These are phyloP conservation scores for Caenorhabditis angaria DNA, from an alignment of 2,888 invertebrate species.

Conservation along the genomic window DNA sequence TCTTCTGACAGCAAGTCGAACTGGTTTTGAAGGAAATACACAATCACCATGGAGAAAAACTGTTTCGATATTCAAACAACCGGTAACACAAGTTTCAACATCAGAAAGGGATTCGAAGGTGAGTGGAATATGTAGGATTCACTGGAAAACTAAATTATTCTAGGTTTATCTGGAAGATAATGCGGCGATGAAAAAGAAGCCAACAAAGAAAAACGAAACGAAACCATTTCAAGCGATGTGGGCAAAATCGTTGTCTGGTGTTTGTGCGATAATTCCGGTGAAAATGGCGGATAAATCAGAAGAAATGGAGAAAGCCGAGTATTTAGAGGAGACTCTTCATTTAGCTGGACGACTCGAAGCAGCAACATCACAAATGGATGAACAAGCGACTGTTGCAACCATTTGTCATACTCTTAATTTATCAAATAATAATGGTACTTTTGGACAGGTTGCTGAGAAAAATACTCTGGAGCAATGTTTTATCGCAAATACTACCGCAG, in stretches of 20 bases:
- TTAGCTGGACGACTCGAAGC: conserved; percentile 20
- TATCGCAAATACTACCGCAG: conserved; percentile 25
- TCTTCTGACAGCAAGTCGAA: conserved; percentile 9
- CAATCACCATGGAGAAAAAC: conserved; percentile 81
- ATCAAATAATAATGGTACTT: conserved; percentile 28
- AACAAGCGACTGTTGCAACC: conserved; percentile 39
- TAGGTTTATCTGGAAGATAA: conserved; percentile 27
- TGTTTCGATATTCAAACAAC: conserved; percentile 24
- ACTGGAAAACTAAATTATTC: too few species aligned
- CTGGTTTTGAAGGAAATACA: conserved; percentile 81
- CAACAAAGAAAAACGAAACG: conserved; percentile 21
- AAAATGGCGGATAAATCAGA: conserved; percentile 44
- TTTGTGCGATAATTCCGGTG: conserved; percentile 62
- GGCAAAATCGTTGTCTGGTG: conserved; percentile 66
- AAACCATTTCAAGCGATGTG: conserved; percentile 63
- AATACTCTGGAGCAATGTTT: conserved; percentile 37
- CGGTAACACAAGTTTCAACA: conserved; percentile 29
- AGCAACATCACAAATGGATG: conserved; percentile 15
- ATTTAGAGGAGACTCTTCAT: conserved; percentile 19
- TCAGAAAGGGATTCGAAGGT: conserved; percentile 18
- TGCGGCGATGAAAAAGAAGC: conserved; percentile 11
- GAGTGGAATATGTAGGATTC: neutral
- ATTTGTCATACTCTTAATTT: conserved; percentile 38
- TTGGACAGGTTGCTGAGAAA: conserved; percentile 48
- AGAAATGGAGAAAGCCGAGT: conserved; percentile 23